These are phyloP conservation scores for Bos indicus DNA, from an alignment of 2,113 vertebrate genomes.

Conservation along the genomic window DNA sequence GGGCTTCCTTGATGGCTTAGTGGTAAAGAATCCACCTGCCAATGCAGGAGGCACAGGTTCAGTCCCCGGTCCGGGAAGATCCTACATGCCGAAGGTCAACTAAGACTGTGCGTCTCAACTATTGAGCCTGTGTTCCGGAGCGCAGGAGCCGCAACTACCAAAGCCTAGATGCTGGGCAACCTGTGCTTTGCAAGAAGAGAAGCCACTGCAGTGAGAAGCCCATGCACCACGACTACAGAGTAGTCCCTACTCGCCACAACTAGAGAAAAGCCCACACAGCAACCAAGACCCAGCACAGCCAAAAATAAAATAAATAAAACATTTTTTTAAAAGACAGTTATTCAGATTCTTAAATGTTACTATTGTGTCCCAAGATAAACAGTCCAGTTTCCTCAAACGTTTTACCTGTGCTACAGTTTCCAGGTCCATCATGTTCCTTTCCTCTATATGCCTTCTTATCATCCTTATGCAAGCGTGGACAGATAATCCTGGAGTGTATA, in stretches of 20 bases:
- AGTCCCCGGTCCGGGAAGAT: background rate
- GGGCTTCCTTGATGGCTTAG: background rate
- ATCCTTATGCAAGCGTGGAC: background rate
- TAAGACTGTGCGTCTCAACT: background rate
- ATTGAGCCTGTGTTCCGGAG: background rate
- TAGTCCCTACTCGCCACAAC: background rate
- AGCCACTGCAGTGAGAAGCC: background rate
- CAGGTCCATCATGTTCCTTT: background rate
- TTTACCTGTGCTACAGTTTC: background rate
- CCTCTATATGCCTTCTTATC: background rate
- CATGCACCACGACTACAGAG: background rate
- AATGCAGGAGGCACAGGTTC: background rate
- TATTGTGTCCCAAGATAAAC: background rate
- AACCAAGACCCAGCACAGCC: background rate
- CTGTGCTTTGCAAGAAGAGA: background rate
- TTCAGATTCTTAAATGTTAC: background rate
- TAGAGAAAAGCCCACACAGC: background rate
- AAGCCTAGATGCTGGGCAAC: background rate
- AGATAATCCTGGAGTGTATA: background rate
- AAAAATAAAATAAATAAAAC: background rate
- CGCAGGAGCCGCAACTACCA: accelerated
- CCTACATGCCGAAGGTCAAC: background rate
- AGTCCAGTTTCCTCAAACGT: background rate
- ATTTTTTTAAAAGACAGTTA: background rate
- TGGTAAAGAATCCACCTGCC: background rate